Evolutionary conservation across 2,113 vertebrate species (phyloP).

Genomic region (Oryzias curvinotus): DNA sequence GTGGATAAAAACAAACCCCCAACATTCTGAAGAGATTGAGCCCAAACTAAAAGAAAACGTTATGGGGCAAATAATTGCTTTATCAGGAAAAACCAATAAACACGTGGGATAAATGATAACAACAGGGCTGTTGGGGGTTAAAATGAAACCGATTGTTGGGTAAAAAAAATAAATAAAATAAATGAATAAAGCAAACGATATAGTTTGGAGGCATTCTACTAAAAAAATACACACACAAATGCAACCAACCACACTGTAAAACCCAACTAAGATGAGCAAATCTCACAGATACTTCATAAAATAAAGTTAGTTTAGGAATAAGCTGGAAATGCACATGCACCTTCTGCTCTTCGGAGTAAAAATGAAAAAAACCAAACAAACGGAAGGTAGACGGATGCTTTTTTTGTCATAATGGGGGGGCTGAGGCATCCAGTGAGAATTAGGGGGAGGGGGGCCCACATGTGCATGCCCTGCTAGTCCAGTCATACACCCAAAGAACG

Average conservation of each 20-base stretch:
- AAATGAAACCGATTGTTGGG: not conserved
- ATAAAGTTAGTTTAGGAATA: constrained; percentile 62
- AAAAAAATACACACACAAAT: constrained; percentile 5
- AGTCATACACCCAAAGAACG: constrained; percentile 46
- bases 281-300: constrained; percentile 75
- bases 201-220: not conserved
- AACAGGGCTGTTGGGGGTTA: not conserved
- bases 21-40: not conserved
- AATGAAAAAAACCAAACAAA: constrained; percentile 29
- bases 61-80: not conserved
- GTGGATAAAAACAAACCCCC: too few species aligned
- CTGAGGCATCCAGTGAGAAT: constrained; percentile 15
- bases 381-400: constrained; percentile 4
- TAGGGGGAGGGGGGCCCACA: constrained; percentile 9
- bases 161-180: not conserved
- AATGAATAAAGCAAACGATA: not conserved
- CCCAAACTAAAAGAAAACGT: not conserved
- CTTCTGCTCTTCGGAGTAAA: constrained; percentile 47
- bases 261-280: constrained; percentile 49
- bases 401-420: constrained; percentile 35
- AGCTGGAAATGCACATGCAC: constrained; percentile 58
- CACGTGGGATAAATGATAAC: not conserved
- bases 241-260: constrained; percentile 39
- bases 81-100: not conserved
- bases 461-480: constrained; percentile 15